Evolutionary conservation across 1,140 invertebrate species (phyloP).

Genomic region (Drosophila athabasca): DNA sequence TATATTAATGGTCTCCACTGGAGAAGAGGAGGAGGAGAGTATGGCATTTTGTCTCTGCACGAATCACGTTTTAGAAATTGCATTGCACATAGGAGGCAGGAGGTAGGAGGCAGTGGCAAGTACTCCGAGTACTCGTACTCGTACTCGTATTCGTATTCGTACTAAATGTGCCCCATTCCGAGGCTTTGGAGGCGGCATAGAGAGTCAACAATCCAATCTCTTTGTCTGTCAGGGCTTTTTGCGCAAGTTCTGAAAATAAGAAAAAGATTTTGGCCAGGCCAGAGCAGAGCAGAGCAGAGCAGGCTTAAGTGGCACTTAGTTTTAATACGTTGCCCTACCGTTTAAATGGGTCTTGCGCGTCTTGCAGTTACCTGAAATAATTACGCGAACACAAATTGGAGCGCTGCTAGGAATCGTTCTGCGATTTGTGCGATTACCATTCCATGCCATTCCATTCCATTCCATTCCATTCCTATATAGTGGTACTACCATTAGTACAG

Average conservation of each 20-base stretch:
- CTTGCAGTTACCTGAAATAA: slow-evolving; percentile 70
- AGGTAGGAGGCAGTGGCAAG: no score
- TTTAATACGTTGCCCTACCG: slow-evolving; percentile 72
- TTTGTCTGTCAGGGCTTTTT: slow-evolving; percentile 52
- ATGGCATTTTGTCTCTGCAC: slow-evolving; percentile 72
- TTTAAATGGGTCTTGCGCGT: slow-evolving; percentile 58
- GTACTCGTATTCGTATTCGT: no score
- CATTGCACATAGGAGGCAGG: slow-evolving; percentile 56
- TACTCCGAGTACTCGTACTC: no score
- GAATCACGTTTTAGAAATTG: slow-evolving; percentile 79
- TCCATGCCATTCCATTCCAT: background rate
- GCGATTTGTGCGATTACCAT: slow-evolving; percentile 29
- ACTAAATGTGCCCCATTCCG: slow-evolving; percentile 38
- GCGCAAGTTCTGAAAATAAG: slow-evolving; percentile 65
- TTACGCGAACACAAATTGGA: slow-evolving; percentile 74
- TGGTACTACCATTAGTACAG: slow-evolving; percentile 10
- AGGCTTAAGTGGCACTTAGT: slow-evolving; percentile 66
- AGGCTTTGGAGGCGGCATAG: background rate
- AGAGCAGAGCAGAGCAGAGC: background rate
- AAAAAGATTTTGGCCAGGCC: slow-evolving; percentile 28
- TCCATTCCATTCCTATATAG: no score
- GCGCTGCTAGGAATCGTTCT: slow-evolving; percentile 69
- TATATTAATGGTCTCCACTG: slow-evolving; percentile 67
- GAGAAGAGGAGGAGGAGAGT: slow-evolving; percentile 2
- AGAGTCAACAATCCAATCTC: slow-evolving; percentile 65